Evolutionary conservation across 2,888 invertebrate genomes (phyloP).

Genomic region (Andrena fulva): DNA sequence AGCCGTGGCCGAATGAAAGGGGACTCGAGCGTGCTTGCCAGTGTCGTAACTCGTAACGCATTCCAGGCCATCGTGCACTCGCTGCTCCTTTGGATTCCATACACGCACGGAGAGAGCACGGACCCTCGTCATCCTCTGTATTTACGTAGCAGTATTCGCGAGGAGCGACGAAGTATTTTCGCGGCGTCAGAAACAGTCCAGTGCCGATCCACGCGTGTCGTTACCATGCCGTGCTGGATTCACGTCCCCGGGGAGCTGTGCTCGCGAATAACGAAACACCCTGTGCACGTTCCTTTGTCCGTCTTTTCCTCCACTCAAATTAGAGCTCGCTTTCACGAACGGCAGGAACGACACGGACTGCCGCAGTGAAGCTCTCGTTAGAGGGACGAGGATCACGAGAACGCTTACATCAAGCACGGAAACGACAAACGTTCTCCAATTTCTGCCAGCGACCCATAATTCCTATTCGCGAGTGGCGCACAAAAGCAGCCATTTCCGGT

Average conservation of each 20-base stretch:
- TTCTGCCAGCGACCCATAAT: constrained; percentile 50
- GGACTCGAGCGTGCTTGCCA: constrained; percentile 27
- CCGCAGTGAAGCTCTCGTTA: not conserved
- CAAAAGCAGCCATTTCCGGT: constrained; percentile 57
- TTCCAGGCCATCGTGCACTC: constrained; percentile 10
- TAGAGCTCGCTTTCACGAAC: constrained; percentile 6
- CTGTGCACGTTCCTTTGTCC: not conserved
- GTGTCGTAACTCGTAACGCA: constrained; percentile 13
- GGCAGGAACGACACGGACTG: constrained; percentile 1
- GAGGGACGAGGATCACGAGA: constrained; percentile 7
- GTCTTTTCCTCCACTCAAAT: constrained; percentile 9
- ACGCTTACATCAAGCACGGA: constrained; percentile 46
- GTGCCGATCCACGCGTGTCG: constrained; percentile 7
- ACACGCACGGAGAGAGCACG: not conserved
- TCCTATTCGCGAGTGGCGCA: constrained; percentile 40
- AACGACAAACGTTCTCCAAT: constrained; percentile 59
- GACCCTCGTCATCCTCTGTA: not conserved
- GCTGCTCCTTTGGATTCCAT: constrained; percentile 15
- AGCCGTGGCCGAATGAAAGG: constrained; percentile 40
- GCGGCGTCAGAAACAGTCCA: not conserved
- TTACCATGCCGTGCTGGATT: constrained; percentile 1
- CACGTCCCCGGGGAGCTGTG: not conserved
- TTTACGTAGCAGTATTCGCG: constrained; percentile 10
- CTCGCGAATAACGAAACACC: not conserved
- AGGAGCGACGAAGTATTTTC: not conserved